phyloP scores from a whole-genome alignment of 2,113 vertebrate genomes.

The Tamias sibiricus region DNA sequence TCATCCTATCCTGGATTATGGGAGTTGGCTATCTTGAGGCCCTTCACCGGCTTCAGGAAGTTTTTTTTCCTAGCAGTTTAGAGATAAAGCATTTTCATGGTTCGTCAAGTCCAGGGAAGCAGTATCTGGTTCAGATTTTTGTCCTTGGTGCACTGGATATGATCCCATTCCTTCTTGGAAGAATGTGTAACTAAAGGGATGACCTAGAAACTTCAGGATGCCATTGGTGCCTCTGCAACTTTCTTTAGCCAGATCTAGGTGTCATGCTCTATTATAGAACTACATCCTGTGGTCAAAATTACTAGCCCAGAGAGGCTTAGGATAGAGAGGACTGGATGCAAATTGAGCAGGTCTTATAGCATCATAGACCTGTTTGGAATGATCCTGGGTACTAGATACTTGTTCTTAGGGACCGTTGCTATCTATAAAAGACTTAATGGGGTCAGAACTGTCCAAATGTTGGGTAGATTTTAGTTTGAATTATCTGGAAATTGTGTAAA shows the following conservation, averaged over 20 bases:
- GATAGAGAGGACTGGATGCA: not conserved
- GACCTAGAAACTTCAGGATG: not conserved
- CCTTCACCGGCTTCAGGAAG: not conserved
- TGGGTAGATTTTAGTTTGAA: not conserved
- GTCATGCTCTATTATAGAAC: not conserved
- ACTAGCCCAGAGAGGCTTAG: not conserved
- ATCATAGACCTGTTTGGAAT: not conserved
- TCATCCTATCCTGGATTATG: not conserved
- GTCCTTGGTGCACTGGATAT: fast-evolving
- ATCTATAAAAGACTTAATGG: not conserved
- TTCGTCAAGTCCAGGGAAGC: not conserved
- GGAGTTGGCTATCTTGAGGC: not conserved
- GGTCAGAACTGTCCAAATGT: not conserved
- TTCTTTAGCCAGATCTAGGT: not conserved
- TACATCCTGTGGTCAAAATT: not conserved
- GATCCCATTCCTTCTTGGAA: not conserved
- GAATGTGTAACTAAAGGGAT: not conserved
- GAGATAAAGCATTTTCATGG: not conserved
- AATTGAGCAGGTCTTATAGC: not conserved
- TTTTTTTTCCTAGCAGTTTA: not conserved
- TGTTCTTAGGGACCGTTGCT: not conserved
- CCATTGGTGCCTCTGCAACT: not conserved
- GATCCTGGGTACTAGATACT: not conserved
- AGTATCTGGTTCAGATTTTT: not conserved
- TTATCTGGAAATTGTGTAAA: not conserved